These are phyloP conservation scores for Bimastos eiseni DNA, from an alignment of 2,888 invertebrate genomes.

Conservation along the genomic window DNA sequence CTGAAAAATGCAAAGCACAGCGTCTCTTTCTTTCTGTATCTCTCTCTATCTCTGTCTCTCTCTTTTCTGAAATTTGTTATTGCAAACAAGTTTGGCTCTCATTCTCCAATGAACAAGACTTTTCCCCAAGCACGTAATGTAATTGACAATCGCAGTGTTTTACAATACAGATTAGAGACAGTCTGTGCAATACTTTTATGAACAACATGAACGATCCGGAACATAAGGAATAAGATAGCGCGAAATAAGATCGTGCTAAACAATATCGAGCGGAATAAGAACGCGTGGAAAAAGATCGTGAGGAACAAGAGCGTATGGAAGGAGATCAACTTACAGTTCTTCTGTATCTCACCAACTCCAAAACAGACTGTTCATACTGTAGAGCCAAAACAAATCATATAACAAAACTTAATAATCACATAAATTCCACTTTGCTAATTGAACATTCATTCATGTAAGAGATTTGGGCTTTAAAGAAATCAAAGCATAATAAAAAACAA, in stretches of 20 bases:
- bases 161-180: no score
- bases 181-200: no score
- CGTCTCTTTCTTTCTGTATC: no score
- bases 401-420: not conserved
- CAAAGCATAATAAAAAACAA: no score
- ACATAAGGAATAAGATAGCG: no score
- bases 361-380: conserved; percentile 72
- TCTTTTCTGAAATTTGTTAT: not conserved
- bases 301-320: no score
- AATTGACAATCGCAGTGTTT: not conserved
- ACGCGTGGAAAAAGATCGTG: not conserved
- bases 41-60: no score
- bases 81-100: not conserved
- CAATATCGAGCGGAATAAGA: not conserved
- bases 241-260: not conserved
- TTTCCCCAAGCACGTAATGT: not conserved
- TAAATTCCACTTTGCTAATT: not conserved
- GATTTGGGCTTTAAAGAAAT: not conserved
- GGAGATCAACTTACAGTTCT: conserved; percentile 63
- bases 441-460: not conserved
- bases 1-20: no score
- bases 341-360: conserved; percentile 71
- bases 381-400: conserved; percentile 22
- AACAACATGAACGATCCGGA: no score
- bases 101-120: no score